These are phyloP conservation scores for Euphonia xanthogaster DNA, from an alignment of 2,797 vertebrate species.

Conservation along the genomic window DNA sequence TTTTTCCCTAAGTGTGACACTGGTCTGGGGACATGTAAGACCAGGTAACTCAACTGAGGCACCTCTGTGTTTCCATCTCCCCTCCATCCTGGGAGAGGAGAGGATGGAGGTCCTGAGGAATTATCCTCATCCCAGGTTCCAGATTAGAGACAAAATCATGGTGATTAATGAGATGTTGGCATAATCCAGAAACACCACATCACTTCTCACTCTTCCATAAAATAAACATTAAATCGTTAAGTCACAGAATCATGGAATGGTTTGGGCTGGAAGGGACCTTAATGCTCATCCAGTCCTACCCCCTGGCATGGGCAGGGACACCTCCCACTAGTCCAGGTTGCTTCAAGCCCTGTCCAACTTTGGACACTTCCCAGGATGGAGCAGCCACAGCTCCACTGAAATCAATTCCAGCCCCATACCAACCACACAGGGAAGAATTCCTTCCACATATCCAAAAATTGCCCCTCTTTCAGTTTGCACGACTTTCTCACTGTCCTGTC, in stretches of 20 bases:
- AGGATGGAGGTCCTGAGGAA: neutral
- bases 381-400: neutral
- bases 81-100: neutral
- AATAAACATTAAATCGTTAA: neutral
- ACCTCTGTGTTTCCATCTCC: neutral
- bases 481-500: neutral
- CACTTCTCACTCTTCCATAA: neutral
- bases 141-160: neutral
- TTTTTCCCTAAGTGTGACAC: neutral
- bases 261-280: neutral
- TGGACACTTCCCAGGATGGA: neutral
- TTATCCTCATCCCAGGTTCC: neutral
- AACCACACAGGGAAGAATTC: neutral
- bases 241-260: neutral
- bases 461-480: neutral
- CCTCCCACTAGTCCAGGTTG: rapidly evolving
- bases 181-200: neutral
- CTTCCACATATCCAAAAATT: neutral
- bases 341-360: rapidly evolving
- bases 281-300: rapidly evolving
- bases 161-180: neutral
- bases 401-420: neutral
- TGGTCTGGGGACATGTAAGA: neutral
- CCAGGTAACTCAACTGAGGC: neutral
- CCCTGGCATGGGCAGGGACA: neutral